Conservation (phyloP, 2,888 invertebrate species). For the Trisateles emortualis region DNA sequence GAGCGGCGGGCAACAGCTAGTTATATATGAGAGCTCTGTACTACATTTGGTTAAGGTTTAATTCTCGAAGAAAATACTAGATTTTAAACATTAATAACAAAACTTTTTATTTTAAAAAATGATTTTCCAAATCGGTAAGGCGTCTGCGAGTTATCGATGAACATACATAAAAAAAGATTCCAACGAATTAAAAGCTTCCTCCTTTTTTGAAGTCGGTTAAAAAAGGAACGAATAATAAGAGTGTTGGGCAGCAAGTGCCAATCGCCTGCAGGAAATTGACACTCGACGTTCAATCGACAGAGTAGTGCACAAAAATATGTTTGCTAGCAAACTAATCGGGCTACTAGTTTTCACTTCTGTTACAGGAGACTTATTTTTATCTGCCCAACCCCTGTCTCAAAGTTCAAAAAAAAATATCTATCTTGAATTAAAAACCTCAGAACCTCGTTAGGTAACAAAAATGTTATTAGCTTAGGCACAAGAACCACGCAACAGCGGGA, state of each 20-base stretch:
- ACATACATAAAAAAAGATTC: no score
- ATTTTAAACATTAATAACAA: background rate
- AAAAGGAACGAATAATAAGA: constrained; percentile 54
- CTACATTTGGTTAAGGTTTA: background rate
- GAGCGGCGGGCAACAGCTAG: no score
- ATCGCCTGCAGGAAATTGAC: constrained; percentile 65
- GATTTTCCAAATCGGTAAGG: constrained; percentile 38
- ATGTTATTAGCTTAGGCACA: constrained; percentile 12
- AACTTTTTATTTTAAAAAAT: no score
- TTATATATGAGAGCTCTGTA: no score
- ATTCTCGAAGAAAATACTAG: background rate
- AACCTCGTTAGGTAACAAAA: constrained; percentile 8
- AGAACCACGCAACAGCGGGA: constrained; percentile 6
- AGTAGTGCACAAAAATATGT: constrained; percentile 29
- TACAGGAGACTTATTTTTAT: no score
- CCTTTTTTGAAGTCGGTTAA: no score
- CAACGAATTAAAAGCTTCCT: no score
- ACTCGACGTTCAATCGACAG: constrained; percentile 30
- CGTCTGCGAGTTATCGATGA: no score
- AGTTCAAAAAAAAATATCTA: no score
- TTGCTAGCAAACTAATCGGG: constrained; percentile 11
- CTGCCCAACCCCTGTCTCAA: no score
- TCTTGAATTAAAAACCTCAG: no score
- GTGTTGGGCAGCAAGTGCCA: constrained; percentile 62
- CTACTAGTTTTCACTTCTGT: background rate